Percentiles rank a stretch among this genome's conserved stretches.
Evolutionary conservation across 2,888 invertebrate genomes (phyloP).

Genomic region (Orthosia gothica): DNA sequence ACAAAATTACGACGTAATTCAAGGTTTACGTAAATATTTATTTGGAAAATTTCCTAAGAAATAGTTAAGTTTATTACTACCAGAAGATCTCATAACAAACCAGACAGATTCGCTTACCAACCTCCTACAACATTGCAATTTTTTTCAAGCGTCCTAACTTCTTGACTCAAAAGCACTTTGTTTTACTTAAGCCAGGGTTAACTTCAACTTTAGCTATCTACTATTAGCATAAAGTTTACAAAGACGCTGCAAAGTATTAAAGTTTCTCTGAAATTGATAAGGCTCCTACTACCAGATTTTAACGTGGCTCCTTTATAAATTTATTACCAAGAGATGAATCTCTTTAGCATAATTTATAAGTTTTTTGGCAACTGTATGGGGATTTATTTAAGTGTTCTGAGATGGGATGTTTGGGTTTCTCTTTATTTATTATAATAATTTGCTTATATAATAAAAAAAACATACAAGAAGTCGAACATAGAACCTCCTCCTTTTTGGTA

Average conservation of each 20-base stretch:
- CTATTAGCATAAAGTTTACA: conserved; percentile 88
- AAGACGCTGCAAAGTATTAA: conserved; percentile 83
- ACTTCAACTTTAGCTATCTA: conserved; percentile 83
- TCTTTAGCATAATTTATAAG: conserved; percentile 73
- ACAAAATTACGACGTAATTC: too few relatives aligned
- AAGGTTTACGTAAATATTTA: too few relatives aligned
- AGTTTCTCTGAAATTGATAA: conserved; percentile 87
- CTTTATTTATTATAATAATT: background rate
- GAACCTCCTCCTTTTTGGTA: too few relatives aligned
- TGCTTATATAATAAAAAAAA: too few relatives aligned
- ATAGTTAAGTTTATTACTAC: background rate
- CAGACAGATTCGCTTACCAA: background rate
- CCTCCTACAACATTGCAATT: conserved; percentile 77
- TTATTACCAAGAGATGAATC: conserved; percentile 77
- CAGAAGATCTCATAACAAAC: background rate
- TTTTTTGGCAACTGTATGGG: conserved; percentile 57
- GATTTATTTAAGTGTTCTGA: conserved; percentile 44
- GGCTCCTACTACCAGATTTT: conserved; percentile 79
- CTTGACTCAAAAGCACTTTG: conserved; percentile 84
- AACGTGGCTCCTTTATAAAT: conserved; percentile 81
- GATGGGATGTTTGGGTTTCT: background rate
- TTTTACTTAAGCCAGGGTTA: conserved; percentile 86
- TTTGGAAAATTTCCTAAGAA: too few relatives aligned
- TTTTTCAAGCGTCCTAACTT: conserved; percentile 77
- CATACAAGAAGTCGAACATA: too few relatives aligned